Evolutionary conservation across 2,113 vertebrate species (phyloP).

Genomic region (Tenebrosternarchus preto): DNA sequence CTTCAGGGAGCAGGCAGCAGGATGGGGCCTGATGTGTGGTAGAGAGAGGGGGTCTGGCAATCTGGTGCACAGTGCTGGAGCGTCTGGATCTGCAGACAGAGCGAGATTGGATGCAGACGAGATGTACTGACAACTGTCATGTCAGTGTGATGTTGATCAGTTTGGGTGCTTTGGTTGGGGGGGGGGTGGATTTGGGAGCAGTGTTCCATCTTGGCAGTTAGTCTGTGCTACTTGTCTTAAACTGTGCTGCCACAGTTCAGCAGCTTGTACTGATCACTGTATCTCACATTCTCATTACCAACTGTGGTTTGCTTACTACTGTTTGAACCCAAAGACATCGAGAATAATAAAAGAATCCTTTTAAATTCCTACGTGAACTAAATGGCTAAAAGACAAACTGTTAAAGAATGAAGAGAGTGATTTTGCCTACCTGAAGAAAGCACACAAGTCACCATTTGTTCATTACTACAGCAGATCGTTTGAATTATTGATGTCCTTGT

Average conservation of each 20-base stretch:
- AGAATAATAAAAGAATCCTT: too few relatives aligned
- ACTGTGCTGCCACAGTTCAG: slow-evolving; percentile 14
- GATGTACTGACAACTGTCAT: slow-evolving; percentile 6
- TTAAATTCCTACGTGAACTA: too few relatives aligned
- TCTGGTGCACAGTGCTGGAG: slow-evolving; percentile 76
- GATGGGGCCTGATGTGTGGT: slow-evolving; percentile 85
- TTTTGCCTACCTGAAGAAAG: background rate
- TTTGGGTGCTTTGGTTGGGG: background rate
- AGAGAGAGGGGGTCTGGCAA: slow-evolving; percentile 82
- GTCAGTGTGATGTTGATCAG: background rate
- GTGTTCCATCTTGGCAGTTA: background rate
- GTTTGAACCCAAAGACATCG: background rate
- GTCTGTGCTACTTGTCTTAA: slow-evolving; percentile 35
- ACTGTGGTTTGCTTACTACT: too few relatives aligned
- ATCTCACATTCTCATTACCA: background rate
- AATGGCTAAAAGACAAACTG: background rate
- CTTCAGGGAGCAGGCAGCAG: slow-evolving; percentile 82
- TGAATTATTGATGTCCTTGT: slow-evolving; percentile 56
- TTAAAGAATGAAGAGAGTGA: background rate
- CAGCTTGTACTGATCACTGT: slow-evolving; percentile 27
- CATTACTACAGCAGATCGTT: slow-evolving; percentile 17
- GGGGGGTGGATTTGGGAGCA: background rate
- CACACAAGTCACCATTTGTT: background rate
- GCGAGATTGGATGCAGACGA: slow-evolving; percentile 40
- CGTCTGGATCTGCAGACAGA: slow-evolving; percentile 75